These are phyloP conservation scores for Nezara viridula DNA, from an alignment of 2,888 invertebrate species.

Conservation along the genomic window DNA sequence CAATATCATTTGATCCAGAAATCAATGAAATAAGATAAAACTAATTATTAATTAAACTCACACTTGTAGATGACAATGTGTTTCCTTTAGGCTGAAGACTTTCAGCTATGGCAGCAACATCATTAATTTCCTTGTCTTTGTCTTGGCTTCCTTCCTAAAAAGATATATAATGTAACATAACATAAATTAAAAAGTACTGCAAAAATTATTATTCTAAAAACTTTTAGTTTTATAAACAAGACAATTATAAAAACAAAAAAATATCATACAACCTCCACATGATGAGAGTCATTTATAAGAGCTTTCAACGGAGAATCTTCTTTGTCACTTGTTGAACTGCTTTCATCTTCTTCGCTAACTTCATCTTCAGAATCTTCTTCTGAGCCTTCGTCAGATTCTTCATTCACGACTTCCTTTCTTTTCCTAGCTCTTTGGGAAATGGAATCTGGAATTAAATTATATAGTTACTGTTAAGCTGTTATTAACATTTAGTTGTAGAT, in stretches of 20 bases:
- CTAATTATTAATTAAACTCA: constrained; percentile 69
- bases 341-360: constrained; percentile 66
- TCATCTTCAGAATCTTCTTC: constrained; percentile 65
- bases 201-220: neutral
- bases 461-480: neutral
- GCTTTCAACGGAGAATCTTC: constrained; percentile 66
- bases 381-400: constrained; percentile 60
- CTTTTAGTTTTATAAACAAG: too few species aligned
- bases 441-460: neutral
- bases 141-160: constrained; percentile 47
- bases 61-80: constrained; percentile 93
- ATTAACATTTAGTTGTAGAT: neutral
- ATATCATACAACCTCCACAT: constrained; percentile 41
- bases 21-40: too few species aligned
- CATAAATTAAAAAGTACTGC: neutral
- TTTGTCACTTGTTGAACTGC: constrained; percentile 69
- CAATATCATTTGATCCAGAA: too few species aligned
- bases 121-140: constrained; percentile 83
- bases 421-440: constrained; percentile 28
- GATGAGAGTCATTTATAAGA: constrained; percentile 60
- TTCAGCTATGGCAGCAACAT: constrained; percentile 94
- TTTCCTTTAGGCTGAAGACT: constrained; percentile 98
- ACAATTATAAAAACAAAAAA: neutral
- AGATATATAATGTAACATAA: neutral
- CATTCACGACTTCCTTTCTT: constrained; percentile 28